Conservation (phyloP, 2,113 vertebrate species). For the Casuarius casuarius region DNA sequence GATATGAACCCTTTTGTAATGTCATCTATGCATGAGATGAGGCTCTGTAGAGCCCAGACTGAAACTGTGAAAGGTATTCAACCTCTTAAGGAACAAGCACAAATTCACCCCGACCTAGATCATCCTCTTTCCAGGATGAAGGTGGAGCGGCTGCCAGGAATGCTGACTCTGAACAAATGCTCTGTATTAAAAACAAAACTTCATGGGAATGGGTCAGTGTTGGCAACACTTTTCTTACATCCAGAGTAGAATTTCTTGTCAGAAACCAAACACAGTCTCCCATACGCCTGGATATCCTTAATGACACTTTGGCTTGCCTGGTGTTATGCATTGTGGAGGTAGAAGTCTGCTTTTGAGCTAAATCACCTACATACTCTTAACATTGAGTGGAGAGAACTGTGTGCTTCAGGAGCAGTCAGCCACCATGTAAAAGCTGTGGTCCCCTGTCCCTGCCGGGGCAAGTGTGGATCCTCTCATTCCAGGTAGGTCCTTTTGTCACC, state of each 20-base stretch:
- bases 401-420: neutral
- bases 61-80: neutral
- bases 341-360: neutral
- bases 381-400: rapidly evolving
- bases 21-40: neutral
- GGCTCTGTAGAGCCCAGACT: neutral
- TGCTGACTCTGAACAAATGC: neutral
- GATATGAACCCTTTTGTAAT: neutral
- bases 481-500: neutral
- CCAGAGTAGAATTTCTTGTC: neutral
- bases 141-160: neutral
- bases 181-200: neutral
- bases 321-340: neutral
- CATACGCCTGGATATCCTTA: neutral
- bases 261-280: neutral
- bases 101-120: neutral
- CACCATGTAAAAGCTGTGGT: neutral
- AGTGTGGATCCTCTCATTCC: neutral
- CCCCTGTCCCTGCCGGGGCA: neutral
- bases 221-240: neutral
- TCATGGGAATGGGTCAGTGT: rapidly evolving
- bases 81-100: neutral
- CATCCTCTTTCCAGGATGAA: neutral
- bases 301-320: neutral
- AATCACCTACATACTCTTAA: neutral